Conservation (phyloP, 2,113 vertebrate species). For the Triplophysa dalaica region DNA sequence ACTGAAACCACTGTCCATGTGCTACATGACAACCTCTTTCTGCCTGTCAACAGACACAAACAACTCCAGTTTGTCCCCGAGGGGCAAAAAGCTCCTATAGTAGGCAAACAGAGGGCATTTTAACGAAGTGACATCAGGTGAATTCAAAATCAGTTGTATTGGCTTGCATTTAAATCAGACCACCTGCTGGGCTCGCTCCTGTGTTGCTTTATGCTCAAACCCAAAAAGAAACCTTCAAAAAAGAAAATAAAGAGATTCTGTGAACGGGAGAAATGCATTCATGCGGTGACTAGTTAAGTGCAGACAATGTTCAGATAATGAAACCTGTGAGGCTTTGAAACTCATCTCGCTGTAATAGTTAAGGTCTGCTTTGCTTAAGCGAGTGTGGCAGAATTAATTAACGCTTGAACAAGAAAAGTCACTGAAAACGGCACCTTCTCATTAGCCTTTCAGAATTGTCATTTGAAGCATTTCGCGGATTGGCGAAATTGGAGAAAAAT, state of each 20-base stretch:
- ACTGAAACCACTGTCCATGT: neutral
- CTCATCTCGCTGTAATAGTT: conserved; percentile 12
- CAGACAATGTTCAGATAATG: conserved; percentile 35
- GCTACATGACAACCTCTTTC: neutral
- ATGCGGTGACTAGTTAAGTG: conserved; percentile 33
- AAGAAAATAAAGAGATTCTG: conserved; percentile 24
- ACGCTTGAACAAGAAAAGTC: conserved; percentile 13
- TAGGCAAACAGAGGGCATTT: conserved; percentile 25
- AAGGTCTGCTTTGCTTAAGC: conserved; percentile 7
- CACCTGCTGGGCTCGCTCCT: neutral
- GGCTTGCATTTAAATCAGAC: conserved; percentile 34
- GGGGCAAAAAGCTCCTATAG: conserved; percentile 6
- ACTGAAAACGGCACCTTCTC: conserved; percentile 11
- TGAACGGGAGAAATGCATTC: conserved; percentile 8
- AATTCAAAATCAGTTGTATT: conserved; percentile 20
- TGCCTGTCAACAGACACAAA: neutral
- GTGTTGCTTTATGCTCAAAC: neutral
- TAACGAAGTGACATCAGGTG: neutral
- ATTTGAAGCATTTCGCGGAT: conserved; percentile 12
- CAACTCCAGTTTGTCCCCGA: conserved; percentile 15
- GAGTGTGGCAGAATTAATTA: conserved; percentile 20
- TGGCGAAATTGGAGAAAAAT: conserved; percentile 9
- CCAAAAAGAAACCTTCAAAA: neutral
- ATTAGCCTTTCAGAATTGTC: conserved; percentile 17
- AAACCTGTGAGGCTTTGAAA: conserved; percentile 29